Conservation (phyloP, 1,140 invertebrate genomes). For the Mylabris phalerata region DNA sequence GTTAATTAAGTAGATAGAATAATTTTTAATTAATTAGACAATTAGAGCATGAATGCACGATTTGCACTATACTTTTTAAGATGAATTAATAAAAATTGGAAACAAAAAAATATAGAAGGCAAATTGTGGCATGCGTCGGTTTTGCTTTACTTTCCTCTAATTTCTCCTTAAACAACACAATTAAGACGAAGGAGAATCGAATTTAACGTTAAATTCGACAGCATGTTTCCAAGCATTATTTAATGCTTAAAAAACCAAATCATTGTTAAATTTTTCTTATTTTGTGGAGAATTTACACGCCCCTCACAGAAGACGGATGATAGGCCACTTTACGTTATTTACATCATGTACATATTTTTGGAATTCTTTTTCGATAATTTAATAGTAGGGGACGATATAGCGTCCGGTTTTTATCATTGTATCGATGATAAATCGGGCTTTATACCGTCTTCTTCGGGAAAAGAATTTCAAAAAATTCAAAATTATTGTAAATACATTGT, state of each 20-base stretch:
- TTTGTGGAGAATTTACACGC: neutral
- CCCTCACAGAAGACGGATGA: slow-evolving; percentile 31
- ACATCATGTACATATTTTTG: slow-evolving; percentile 23
- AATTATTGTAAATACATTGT: slow-evolving; percentile 12
- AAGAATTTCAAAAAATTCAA: neutral
- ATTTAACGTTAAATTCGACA: no score
- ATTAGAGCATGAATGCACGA: slow-evolving; percentile 25
- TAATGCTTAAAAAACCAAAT: no score
- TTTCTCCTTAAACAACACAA: no score
- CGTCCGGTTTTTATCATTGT: slow-evolving; percentile 1
- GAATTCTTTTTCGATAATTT: slow-evolving; percentile 11
- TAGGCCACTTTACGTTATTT: slow-evolving; percentile 32
- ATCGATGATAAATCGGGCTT: slow-evolving; percentile 1
- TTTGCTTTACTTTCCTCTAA: neutral
- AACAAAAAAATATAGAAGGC: neutral
- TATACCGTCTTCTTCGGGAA: slow-evolving; percentile 6
- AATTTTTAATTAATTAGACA: neutral
- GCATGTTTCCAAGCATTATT: no score
- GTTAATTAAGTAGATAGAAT: no score
- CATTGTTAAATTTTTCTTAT: no score
- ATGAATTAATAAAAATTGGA: neutral
- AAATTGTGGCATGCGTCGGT: slow-evolving; percentile 19
- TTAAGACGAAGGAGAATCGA: no score
- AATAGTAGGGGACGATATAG: neutral
- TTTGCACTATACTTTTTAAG: slow-evolving; percentile 23